Conservation (phyloP, 1,140 invertebrate species). For the Drosophila pruinosa region DNA sequence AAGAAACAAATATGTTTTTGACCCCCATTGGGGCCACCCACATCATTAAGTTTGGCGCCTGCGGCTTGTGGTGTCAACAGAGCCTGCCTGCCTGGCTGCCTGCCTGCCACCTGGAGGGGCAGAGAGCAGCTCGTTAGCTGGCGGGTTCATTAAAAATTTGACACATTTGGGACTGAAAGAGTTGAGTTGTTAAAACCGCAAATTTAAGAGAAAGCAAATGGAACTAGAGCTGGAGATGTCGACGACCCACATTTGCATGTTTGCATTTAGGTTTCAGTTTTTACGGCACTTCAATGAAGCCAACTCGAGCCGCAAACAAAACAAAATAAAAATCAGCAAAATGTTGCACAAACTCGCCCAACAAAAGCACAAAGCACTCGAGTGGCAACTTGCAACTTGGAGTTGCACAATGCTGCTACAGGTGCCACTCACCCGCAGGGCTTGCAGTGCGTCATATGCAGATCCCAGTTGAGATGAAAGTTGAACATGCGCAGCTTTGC, state of each 20-base stretch:
- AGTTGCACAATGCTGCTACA: conserved; percentile 8
- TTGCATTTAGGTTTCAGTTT: conserved; percentile 37
- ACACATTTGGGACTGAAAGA: conserved; percentile 58
- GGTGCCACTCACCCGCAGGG: conserved; percentile 77
- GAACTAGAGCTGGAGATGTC: conserved; percentile 11
- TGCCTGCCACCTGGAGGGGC: not conserved
- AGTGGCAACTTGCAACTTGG: conserved; percentile 42
- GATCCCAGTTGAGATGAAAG: conserved; percentile 82
- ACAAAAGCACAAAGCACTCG: conserved; percentile 70
- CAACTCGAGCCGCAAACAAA: conserved; percentile 30
- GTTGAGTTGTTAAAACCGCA: conserved; percentile 39
- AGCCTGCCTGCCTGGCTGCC: not conserved
- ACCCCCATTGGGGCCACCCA: not conserved
- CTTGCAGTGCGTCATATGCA: conserved; percentile 83
- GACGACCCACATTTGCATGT: conserved; percentile 59
- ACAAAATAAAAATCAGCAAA: conserved; percentile 24
- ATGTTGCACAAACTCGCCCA: conserved; percentile 38
- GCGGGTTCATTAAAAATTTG: conserved; percentile 76
- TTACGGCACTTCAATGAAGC: conserved; percentile 53
- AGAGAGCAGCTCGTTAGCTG: conserved; percentile 68
- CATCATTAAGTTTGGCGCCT: conserved; percentile 25
- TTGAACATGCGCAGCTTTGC: conserved; percentile 82
- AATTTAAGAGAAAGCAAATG: conserved; percentile 13
- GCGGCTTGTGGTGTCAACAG: conserved; percentile 8
- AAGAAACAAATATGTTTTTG: not conserved